Base-by-base conservation (phyloP, 2,888 invertebrate genomes). In the Pachydiplax longipennis region DNA sequence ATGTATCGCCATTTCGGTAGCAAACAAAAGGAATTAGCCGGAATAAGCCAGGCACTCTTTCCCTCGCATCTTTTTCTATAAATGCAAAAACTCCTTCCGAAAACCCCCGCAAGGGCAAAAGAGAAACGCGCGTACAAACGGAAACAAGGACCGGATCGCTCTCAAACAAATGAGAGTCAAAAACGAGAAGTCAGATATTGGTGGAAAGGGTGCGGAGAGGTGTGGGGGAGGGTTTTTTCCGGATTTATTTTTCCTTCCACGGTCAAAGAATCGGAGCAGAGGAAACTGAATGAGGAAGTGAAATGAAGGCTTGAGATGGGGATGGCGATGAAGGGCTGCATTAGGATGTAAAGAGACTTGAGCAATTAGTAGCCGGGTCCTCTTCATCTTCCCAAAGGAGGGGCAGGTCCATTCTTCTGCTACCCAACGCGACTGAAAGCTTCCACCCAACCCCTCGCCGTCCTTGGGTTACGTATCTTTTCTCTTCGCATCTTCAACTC, bases 281-380 rank as follows among this genome's bases (percentile, higher is more conserved):
- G 25, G 13, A 31, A 15, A 53, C 22, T 13, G 31, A n/a, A 18
- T 25, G 35, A 15, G 58, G 3, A 5, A 53, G 53, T 13, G 48
- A 31, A 13, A 25, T 44, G 44, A 44, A n/a, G 48, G 48, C 15
- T 15, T 22, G n/a, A n/a, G n/a, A 83, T 5, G 15, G 53, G 18
- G 81, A 37, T 31, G 81, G 44, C 35, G 40, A 12, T 22, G 40
- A 40, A 0, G 22, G 15, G 22, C 40, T n/a, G 44, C 40, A 37
- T 15, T 44, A 22, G 40, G 81, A 81, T 37, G 58, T 83, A 58
- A 25, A 35, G 53, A 25, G 83, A 58, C 83, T 83, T 13, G 83
- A 83, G 83, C 83, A 83, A 83, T 83, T 83, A 83, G 83, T 35
- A 83, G 58, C 83, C 53, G 35, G 53, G 83, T 53, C 18, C 82